Evolutionary conservation across 2,113 vertebrate species (phyloP).

Genomic region (Osmerus eperlanus): DNA sequence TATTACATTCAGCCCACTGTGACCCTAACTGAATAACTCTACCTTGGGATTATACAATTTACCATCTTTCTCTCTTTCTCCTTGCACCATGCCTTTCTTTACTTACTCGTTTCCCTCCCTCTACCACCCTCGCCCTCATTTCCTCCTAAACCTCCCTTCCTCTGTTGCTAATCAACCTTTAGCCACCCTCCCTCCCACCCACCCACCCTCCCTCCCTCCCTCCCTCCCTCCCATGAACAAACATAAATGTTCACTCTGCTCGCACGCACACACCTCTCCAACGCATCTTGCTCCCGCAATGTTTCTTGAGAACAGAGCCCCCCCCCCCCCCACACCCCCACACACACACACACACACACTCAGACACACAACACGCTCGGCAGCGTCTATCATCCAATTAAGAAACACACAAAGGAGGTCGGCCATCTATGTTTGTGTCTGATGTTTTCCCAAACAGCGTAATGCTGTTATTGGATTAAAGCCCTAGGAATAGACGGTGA

Average conservation of each 20-base stretch:
- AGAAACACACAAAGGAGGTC: conserved; percentile 30
- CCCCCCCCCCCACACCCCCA: too few species aligned
- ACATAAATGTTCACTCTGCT: too few species aligned
- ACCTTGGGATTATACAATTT: too few species aligned
- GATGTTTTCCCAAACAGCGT: conserved; percentile 38
- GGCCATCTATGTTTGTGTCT: conserved; percentile 38
- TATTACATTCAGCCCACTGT: not conserved
- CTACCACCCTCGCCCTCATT: not conserved
- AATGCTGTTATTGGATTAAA: conserved; percentile 54
- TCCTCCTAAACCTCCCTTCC: not conserved
- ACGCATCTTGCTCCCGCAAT: too few species aligned
- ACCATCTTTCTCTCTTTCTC: too few species aligned
- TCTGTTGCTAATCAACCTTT: not conserved
- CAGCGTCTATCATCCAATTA: conserved; percentile 47
- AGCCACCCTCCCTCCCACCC: too few species aligned
- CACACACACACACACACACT: too few species aligned
- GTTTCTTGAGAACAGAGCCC: too few species aligned
- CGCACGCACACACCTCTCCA: too few species aligned
- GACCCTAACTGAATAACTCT: not conserved
- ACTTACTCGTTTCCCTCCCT: not conserved
- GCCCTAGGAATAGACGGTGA: conserved; percentile 27
- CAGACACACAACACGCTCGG: conserved; percentile 6
- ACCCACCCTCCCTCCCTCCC: not conserved
- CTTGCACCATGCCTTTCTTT: too few species aligned
- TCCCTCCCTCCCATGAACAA: not conserved